These are phyloP conservation scores for Acrocephalus scirpaceus DNA, from an alignment of 2,797 vertebrate species.

Conservation along the genomic window DNA sequence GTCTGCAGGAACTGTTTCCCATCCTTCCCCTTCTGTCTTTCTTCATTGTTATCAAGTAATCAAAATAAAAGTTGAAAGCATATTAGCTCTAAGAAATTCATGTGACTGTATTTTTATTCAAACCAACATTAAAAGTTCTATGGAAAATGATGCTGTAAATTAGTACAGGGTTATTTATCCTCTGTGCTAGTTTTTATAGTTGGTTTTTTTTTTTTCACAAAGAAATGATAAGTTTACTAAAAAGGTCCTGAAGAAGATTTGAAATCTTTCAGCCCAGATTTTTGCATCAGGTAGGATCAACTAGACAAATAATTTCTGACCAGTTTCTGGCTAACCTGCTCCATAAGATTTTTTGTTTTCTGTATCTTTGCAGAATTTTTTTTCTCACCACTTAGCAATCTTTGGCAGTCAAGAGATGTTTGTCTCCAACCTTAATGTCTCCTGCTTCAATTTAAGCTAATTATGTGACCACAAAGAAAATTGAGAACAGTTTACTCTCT, in stretches of 20 bases:
- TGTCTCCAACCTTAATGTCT: neutral
- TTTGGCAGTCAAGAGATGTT: neutral
- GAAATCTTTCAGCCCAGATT: conserved; percentile 6
- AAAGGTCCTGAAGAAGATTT: neutral
- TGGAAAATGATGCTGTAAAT: neutral
- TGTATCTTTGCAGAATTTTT: neutral
- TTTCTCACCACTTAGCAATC: neutral
- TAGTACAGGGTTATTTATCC: neutral
- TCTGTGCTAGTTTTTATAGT: neutral
- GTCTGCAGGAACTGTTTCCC: neutral
- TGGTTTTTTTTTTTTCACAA: neutral
- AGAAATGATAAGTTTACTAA: neutral
- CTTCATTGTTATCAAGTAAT: neutral
- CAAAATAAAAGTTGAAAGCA: neutral
- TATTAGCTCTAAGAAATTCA: neutral
- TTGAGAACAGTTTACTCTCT: neutral
- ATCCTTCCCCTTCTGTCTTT: neutral
- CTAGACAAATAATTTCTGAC: neutral
- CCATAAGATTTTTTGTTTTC: neutral
- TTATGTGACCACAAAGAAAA: neutral
- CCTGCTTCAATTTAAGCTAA: neutral
- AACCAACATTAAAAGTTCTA: neutral
- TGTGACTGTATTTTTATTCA: neutral
- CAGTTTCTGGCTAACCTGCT: neutral
- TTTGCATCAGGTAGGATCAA: neutral